phyloP scores from a whole-genome alignment of 2,797 vertebrate species.

The Phyllotis vaccarum region DNA sequence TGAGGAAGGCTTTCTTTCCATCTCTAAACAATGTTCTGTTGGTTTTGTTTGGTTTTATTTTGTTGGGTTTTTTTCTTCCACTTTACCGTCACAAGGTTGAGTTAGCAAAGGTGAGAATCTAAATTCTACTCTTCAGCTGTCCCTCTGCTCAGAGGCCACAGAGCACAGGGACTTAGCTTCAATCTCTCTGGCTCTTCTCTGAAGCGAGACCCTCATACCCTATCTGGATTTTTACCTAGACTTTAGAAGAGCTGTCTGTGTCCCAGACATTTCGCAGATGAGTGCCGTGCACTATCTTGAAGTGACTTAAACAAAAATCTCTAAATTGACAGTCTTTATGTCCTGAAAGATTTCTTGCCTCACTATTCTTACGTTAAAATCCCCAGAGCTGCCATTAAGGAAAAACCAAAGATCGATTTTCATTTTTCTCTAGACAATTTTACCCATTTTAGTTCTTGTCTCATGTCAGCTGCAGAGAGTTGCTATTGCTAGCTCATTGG shows the following conservation, averaged over 20 bases:
- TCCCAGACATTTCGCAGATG: neutral
- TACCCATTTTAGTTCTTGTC: neutral
- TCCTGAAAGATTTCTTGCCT: constrained; percentile 22
- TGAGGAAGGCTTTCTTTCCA: constrained; percentile 68
- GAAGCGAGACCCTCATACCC: neutral
- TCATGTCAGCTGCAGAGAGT: constrained; percentile 2
- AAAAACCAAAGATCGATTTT: constrained; percentile 50
- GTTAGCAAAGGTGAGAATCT: neutral
- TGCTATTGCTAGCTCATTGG: neutral
- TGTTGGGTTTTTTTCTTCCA: neutral
- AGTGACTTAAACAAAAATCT: neutral
- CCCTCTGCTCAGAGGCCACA: constrained; percentile 33
- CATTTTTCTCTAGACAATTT: constrained; percentile 42
- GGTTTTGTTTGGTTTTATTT: constrained; percentile 11
- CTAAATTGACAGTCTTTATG: neutral
- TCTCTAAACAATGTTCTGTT: constrained; percentile 65
- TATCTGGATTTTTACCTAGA: neutral
- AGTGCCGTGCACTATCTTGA: neutral
- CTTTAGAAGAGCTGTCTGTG: neutral
- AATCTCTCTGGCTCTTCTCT: neutral
- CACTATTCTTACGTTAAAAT: constrained; percentile 11
- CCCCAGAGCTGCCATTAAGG: neutral
- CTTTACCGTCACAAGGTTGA: constrained; percentile 12
- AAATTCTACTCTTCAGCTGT: neutral
- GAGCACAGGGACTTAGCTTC: neutral